Conservation (phyloP, 1,140 invertebrate species). For the Prorops nasuta region DNA sequence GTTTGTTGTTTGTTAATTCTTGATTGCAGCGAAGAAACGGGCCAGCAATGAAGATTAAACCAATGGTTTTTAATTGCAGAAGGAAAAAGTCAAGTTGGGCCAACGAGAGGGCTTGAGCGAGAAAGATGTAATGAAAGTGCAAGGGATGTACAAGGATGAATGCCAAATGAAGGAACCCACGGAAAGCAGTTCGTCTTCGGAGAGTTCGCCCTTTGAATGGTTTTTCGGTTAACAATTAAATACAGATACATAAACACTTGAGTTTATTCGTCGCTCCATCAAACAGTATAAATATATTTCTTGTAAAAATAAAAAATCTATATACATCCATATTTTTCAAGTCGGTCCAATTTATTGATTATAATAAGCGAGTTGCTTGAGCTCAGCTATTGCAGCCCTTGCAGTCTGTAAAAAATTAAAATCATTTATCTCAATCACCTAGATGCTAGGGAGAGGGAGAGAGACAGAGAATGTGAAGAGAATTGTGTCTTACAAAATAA, state of each 20-base stretch:
- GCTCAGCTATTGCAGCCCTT: slow-evolving; percentile 54
- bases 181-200: slow-evolving; percentile 3
- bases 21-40: not conserved
- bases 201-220: slow-evolving; percentile 15
- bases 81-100: slow-evolving; percentile 53
- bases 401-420: slow-evolving; percentile 51
- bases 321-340: not conserved
- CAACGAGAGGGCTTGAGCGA: slow-evolving; percentile 66
- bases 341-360: slow-evolving; percentile 12
- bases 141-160: slow-evolving; percentile 64
- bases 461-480: no score
- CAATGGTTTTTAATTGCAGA: slow-evolving; percentile 13
- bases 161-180: slow-evolving; percentile 34
- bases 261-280: no score
- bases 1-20: slow-evolving; percentile 50
- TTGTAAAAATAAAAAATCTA: not conserved
- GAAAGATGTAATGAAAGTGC: slow-evolving; percentile 66
- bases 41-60: not conserved
- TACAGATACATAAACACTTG: not conserved
- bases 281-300: no score
- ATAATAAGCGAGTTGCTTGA: slow-evolving; percentile 59
- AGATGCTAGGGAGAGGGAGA: no score
- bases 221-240: slow-evolving; percentile 3
- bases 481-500: no score
- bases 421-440: no score